Percentiles rank a stretch among this genome's conserved stretches.
phyloP scores from a whole-genome alignment of 2,113 vertebrate species.

The Nannospalax galili region DNA sequence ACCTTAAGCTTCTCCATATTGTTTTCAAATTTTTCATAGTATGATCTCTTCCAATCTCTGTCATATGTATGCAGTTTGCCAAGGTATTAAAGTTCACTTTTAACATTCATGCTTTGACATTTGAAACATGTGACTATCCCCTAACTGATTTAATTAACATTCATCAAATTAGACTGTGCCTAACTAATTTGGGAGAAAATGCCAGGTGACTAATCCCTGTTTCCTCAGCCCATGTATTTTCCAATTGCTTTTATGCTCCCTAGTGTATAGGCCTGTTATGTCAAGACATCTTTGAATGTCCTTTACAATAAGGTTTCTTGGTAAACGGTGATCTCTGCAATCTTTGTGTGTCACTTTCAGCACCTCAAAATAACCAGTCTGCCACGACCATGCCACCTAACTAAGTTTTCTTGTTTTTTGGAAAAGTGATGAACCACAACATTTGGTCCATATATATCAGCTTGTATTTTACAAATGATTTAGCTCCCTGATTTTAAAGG shows the following conservation, averaged over 20 bases:
- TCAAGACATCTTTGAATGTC: neutral
- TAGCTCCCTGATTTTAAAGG: neutral
- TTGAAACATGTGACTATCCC: slow-evolving; percentile 36
- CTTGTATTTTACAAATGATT: neutral
- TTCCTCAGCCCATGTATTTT: slow-evolving; percentile 34
- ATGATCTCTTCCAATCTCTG: neutral
- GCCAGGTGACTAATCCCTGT: slow-evolving; percentile 50
- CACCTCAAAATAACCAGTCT: neutral
- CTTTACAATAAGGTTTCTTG: neutral
- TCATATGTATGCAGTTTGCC: neutral
- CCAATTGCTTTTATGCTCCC: slow-evolving; percentile 17
- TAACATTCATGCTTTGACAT: slow-evolving; percentile 31
- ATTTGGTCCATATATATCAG: neutral
- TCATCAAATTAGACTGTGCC: slow-evolving; percentile 37
- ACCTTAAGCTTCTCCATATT: neutral
- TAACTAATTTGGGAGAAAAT: slow-evolving; percentile 48
- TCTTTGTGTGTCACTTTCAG: neutral
- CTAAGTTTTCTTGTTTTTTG: neutral
- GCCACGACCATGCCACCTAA: neutral
- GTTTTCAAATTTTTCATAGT: neutral
- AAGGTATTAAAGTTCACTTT: slow-evolving; percentile 25
- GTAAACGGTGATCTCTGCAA: neutral
- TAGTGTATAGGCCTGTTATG: neutral
- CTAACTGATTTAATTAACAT: slow-evolving; percentile 57
- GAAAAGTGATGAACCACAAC: neutral